These are phyloP conservation scores for Misgurnus anguillicaudatus DNA, from an alignment of 2,113 vertebrate species.

Conservation along the genomic window DNA sequence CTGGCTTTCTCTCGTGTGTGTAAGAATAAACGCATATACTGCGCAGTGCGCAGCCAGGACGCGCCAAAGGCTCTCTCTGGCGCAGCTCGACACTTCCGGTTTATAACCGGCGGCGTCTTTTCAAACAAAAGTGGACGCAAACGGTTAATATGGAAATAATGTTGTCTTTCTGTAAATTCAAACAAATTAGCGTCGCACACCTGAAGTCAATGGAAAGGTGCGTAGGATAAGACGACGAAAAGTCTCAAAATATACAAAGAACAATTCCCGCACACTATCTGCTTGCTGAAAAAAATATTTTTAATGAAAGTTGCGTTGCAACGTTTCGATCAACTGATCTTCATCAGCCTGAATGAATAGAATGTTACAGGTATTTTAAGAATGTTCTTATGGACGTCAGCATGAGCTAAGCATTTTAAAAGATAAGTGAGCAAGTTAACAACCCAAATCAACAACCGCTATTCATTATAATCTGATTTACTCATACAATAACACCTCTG, in stretches of 20 bases:
- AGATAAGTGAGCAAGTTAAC: neutral
- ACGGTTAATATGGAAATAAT: neutral
- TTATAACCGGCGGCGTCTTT: neutral
- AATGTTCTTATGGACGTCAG: neutral
- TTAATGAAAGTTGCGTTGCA: too few relatives aligned
- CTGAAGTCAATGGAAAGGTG: too few relatives aligned
- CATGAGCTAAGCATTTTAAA: neutral
- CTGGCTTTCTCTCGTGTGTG: too few relatives aligned
- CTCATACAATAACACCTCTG: neutral
- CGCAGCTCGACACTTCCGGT: neutral
- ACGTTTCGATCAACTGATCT: too few relatives aligned
- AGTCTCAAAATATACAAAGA: too few relatives aligned
- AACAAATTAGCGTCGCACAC: too few relatives aligned
- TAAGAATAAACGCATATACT: slow-evolving; percentile 20
- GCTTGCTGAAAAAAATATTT: neutral
- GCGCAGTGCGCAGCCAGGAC: slow-evolving; percentile 24
- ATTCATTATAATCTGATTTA: neutral
- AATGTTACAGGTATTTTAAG: too few relatives aligned
- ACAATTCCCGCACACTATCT: too few relatives aligned
- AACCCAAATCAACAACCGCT: neutral
- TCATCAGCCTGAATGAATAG: too few relatives aligned
- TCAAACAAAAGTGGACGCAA: neutral
- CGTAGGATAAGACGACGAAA: too few relatives aligned
- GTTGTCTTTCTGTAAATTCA: neutral
- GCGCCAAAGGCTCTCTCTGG: neutral